Conservation (phyloP, 2,113 vertebrate species). For the Zapus hudsonius region DNA sequence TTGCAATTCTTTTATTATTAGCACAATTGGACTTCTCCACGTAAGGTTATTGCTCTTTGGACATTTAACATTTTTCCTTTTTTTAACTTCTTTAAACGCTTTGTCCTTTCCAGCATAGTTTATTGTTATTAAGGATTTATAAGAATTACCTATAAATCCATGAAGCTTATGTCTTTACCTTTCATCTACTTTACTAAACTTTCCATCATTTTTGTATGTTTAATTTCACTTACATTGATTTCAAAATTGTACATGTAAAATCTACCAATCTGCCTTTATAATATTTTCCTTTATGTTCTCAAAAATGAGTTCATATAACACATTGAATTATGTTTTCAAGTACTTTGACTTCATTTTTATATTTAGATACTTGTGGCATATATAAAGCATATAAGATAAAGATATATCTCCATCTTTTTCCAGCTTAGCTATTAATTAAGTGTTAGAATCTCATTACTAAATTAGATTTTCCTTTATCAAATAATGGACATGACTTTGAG, state of each 20-base stretch:
- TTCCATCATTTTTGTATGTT: not conserved
- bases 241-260: not conserved
- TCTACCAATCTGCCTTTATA: not conserved
- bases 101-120: not conserved
- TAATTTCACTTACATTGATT: not conserved
- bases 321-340: not conserved
- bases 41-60: not conserved
- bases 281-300: not conserved
- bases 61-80: not conserved
- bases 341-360: not conserved
- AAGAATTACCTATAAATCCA: not conserved
- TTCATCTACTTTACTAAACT: slow-evolving; percentile 33
- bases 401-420: not conserved
- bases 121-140: not conserved
- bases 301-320: not conserved
- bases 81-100: not conserved
- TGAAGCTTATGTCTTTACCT: not conserved
- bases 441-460: not conserved
- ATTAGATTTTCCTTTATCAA: not conserved
- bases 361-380: not conserved
- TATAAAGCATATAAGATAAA: not conserved
- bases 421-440: not conserved
- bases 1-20: not conserved
- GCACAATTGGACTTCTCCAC: not conserved
- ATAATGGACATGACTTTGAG: not conserved